Percentiles rank a stretch among this genome's conserved stretches.
Conservation (phyloP, 1,140 invertebrate species). For the Littorina saxatilis region DNA sequence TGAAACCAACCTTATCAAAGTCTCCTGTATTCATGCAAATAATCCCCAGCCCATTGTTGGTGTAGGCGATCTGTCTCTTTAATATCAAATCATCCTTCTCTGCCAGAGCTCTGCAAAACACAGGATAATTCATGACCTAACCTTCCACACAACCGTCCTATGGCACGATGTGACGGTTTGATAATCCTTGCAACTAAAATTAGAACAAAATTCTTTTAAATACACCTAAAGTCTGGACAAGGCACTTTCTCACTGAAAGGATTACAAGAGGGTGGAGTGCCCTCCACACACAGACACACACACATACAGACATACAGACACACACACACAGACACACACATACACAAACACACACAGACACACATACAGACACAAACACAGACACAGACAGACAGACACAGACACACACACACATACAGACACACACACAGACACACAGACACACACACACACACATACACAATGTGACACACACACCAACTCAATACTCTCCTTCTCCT, state of each 20-base stretch:
- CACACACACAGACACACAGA: no score
- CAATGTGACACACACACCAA: no score
- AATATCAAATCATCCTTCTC: slow-evolving; percentile 6
- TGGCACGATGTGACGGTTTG: no score
- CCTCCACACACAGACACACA: not conserved
- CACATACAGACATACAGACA: not conserved
- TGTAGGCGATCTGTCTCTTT: slow-evolving; percentile 29
- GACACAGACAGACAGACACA: not conserved
- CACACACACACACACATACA: no score
- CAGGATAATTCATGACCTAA: no score
- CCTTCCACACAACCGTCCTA: no score
- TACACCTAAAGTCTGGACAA: no score
- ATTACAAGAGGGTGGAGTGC: no score
- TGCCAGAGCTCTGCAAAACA: not conserved
- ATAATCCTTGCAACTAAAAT: no score
- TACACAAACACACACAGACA: not conserved
- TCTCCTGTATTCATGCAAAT: slow-evolving; percentile 4
- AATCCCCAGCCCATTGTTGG: slow-evolving; percentile 33
- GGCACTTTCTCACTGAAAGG: no score
- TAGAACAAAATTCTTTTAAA: no score
- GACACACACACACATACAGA: not conserved
- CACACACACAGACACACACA: not conserved
- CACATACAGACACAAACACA: not conserved
- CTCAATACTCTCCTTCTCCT: no score
- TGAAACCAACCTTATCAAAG: slow-evolving; percentile 21